These are phyloP conservation scores for Florisuga fusca DNA, from an alignment of 2,797 vertebrate species.

Conservation along the genomic window DNA sequence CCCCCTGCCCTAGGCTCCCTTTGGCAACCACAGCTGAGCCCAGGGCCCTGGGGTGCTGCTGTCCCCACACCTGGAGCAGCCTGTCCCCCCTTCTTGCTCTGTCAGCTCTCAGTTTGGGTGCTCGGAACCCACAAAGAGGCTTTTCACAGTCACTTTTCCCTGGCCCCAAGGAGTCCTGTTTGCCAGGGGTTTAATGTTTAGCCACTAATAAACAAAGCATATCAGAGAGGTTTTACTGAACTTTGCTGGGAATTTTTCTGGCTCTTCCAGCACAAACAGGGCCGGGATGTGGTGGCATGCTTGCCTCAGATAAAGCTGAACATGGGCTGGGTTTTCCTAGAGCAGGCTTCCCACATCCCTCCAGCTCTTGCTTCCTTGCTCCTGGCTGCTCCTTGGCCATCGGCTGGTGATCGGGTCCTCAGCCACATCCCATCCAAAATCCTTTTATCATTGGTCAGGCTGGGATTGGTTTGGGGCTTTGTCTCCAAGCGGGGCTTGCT, in stretches of 20 bases:
- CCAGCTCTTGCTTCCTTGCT: neutral
- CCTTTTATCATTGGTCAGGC: neutral
- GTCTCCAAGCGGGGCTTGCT: neutral
- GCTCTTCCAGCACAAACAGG: neutral
- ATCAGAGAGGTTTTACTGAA: neutral
- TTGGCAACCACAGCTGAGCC: neutral
- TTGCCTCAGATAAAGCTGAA: neutral
- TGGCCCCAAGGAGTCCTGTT: neutral
- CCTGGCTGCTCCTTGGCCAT: neutral
- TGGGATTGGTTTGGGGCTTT: neutral
- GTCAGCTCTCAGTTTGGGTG: neutral
- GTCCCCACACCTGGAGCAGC: rapidly evolving
- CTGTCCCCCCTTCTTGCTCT: neutral
- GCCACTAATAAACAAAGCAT: conserved; percentile 1
- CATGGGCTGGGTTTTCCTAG: neutral
- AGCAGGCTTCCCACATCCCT: neutral
- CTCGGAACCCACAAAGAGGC: neutral
- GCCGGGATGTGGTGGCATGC: neutral
- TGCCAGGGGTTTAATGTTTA: conserved; percentile 70
- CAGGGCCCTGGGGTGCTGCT: neutral
- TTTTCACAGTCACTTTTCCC: neutral
- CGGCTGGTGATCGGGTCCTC: neutral
- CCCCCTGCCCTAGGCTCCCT: neutral
- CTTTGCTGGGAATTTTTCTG: neutral
- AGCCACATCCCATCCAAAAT: neutral